Conservation (phyloP, 2,888 invertebrate species). For the Dasypogon diadema region DNA sequence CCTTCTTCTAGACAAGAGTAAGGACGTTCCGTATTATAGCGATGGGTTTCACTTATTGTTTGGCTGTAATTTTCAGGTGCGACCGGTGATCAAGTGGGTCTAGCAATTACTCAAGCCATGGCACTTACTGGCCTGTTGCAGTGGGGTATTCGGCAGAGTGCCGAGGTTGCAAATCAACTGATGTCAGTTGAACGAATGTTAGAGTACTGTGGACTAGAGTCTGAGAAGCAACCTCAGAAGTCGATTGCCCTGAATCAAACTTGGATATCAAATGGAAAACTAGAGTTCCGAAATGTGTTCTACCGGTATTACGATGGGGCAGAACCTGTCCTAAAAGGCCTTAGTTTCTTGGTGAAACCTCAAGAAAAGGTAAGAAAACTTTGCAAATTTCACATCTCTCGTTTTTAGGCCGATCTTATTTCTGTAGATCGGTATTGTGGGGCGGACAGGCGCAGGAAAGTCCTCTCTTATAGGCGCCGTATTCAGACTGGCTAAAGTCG, state of each 20-base stretch:
- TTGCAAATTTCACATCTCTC: neutral
- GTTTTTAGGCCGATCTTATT: neutral
- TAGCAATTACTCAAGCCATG: constrained; percentile 71
- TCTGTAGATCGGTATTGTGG: constrained; percentile 72
- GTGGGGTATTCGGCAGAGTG: constrained; percentile 82
- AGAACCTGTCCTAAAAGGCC: constrained; percentile 82
- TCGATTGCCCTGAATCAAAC: constrained; percentile 46
- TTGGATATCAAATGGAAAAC: constrained; percentile 71
- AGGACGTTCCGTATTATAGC: constrained; percentile 35
- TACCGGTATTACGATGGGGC: constrained; percentile 83
- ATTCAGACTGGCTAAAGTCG: constrained; percentile 73
- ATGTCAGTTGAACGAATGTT: constrained; percentile 80
- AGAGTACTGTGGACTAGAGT: constrained; percentile 71
- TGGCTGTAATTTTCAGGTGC: constrained; percentile 52
- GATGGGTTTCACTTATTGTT: neutral
- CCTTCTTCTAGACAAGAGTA: constrained; percentile 62
- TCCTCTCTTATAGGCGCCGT: constrained; percentile 76
- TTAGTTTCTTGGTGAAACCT: constrained; percentile 72
- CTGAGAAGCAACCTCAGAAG: constrained; percentile 68
- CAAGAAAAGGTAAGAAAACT: constrained; percentile 71
- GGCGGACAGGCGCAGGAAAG: constrained; percentile 80
- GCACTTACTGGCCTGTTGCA: constrained; percentile 71
- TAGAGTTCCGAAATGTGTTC: constrained; percentile 70
- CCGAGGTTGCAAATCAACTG: constrained; percentile 77
- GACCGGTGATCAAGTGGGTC: constrained; percentile 69